Base-by-base conservation (phyloP, 2,797 vertebrate genomes). In the Rhynchotus rufescens region DNA sequence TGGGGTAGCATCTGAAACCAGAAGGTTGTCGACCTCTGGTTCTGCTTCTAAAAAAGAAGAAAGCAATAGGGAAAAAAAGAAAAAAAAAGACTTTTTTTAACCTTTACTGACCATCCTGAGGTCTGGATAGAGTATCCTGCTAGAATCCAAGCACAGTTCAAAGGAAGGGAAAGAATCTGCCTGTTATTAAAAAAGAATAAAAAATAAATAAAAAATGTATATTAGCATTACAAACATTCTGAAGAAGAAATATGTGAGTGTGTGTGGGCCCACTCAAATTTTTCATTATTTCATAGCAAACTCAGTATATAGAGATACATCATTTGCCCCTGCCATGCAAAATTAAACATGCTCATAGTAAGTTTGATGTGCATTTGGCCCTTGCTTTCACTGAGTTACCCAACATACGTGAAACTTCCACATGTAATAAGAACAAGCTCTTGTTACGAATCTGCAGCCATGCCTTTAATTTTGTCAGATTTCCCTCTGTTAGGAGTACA, bases 21-120 rank as follows among this genome's bases (percentile, higher is more conserved):
- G 96, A 73, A 99, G 98, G 96, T 98, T 97, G 97, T 98, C 98
- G 90, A 99, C 98, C 97, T 98, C 98, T 2, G 98, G 99, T 97
- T 99, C 98, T 6, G 98, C 97, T 98, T 99, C 99, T 99, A 98
- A 95, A 98, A 96, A 90, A 77, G 78, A 95, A 91, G 36, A 93
- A 49, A 79, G 88, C 79, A 59, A 92, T 44, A 81, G 93, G 94
- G 12, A 90, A 95, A 90, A 90, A 92, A 91, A 52, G 95, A 94
- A 90, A 92, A 92, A 51, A 95, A 87, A 94, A 30, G 51, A 80
- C 5, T 38, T 45, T 45, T 38, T 38, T 62, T 36, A 84, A 87
- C 60, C 59, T 73, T 56, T 30, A 65, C 36, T 92, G 84, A 62
- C 87, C 72, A 54, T 59, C 20, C 61, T 8, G 36, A 84, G 80